These are phyloP conservation scores for Crossaster papposus DNA, from an alignment of 53 echinoderm and acorn worm species.

Conservation along the genomic window DNA sequence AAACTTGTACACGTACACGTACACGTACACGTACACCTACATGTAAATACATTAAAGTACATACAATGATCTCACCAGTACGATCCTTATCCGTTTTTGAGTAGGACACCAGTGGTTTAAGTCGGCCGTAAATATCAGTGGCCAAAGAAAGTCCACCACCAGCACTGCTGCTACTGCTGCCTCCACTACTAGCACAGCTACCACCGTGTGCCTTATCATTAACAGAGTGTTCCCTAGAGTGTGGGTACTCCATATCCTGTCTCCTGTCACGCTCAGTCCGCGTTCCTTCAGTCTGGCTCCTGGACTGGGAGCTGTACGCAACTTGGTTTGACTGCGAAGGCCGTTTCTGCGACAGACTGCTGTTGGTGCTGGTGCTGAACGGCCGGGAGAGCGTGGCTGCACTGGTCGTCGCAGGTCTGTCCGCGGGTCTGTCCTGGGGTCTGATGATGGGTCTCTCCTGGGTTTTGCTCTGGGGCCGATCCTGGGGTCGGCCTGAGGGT, in stretches of 20 bases:
- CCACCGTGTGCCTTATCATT: constrained; percentile 44
- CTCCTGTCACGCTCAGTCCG: constrained; percentile 50
- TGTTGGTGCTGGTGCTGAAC: constrained; percentile 49
- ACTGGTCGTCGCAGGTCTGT: constrained; percentile 54
- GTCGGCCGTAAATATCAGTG: constrained; percentile 95
- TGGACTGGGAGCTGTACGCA: constrained; percentile 49
- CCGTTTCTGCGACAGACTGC: constrained; percentile 69
- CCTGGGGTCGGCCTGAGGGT: constrained; percentile 35
- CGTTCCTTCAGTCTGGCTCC: constrained; percentile 42
- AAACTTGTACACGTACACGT: no score
- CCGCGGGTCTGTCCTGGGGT: constrained; percentile 61
- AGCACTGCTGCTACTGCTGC: constrained; percentile 52
- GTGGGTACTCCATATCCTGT: constrained; percentile 10
- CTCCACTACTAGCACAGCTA: constrained; percentile 20
- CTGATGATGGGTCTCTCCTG: constrained; percentile 44
- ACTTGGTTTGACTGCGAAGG: constrained; percentile 59
- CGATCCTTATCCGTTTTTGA: constrained; percentile 44
- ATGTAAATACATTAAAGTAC: neutral
- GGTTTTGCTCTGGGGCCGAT: neutral
- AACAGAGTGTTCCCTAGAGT: constrained; percentile 38
- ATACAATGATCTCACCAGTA: constrained; percentile 23
- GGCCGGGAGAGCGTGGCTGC: constrained; percentile 23
- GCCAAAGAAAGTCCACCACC: constrained; percentile 78
- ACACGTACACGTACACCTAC: no score
- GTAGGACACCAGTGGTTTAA: constrained; percentile 89